phyloP scores from a whole-genome alignment of 1,140 invertebrate genomes.

The Bicyclus anynana region DNA sequence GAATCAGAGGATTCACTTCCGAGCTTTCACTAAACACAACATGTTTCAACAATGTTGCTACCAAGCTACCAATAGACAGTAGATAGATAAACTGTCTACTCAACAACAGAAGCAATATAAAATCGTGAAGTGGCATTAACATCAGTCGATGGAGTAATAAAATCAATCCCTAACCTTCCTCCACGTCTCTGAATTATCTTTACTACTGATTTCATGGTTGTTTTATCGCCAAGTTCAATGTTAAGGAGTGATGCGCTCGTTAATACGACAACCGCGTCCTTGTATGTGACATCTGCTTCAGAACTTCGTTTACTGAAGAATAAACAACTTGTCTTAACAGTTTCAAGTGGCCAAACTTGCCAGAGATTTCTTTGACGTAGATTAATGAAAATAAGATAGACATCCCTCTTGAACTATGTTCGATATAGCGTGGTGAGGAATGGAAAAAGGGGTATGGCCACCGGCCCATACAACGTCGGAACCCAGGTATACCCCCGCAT shows the following conservation, averaged over 20 bases:
- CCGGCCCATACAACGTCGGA: too few relatives aligned
- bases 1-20: too few relatives aligned
- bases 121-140: neutral
- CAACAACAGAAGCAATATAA: neutral
- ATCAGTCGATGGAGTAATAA: slow-evolving; percentile 18
- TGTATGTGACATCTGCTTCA: slow-evolving; percentile 50
- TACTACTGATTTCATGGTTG: slow-evolving; percentile 62
- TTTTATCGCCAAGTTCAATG: slow-evolving; percentile 74
- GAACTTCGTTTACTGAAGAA: slow-evolving; percentile 31
- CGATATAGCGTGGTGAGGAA: neutral
- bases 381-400: neutral
- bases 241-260: slow-evolving; percentile 42
- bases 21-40: too few relatives aligned
- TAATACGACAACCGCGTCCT: slow-evolving; percentile 45
- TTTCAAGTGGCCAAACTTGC: slow-evolving; percentile 32
- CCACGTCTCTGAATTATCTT: slow-evolving; percentile 54
- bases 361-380: neutral
- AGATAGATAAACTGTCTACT: neutral
- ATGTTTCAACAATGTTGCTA: too few relatives aligned
- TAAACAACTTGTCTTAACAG: slow-evolving; percentile 46
- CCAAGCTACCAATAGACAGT: too few relatives aligned
- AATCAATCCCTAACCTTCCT: slow-evolving; percentile 52
- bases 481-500: too few relatives aligned
- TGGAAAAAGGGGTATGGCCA: too few relatives aligned
- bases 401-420: neutral